Evolutionary conservation across 1,140 invertebrate species (phyloP).

Genomic region (Orussus abietinus): DNA sequence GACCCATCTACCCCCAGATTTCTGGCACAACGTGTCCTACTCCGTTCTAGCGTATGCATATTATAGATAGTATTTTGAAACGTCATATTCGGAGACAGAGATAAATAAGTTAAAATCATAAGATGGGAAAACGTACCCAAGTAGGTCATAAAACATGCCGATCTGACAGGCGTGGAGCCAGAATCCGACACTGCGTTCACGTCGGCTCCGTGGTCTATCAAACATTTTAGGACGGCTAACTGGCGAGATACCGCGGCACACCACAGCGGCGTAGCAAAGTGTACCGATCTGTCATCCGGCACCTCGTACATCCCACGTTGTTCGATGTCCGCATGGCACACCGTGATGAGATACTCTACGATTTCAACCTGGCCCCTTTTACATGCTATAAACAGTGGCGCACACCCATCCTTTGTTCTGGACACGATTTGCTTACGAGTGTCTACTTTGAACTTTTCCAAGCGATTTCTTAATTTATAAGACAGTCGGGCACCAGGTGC

Average conservation of each 20-base stretch:
- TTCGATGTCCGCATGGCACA: constrained; percentile 80
- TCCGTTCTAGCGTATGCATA: not conserved
- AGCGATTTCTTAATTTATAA: constrained; percentile 58
- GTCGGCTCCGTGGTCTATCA: constrained; percentile 77
- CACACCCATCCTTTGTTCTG: constrained; percentile 69
- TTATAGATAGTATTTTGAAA: no score
- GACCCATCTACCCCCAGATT: no score
- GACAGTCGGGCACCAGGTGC: constrained; percentile 67
- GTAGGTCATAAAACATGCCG: constrained; percentile 92
- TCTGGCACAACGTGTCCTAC: constrained; percentile 1
- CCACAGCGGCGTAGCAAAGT: constrained; percentile 88
- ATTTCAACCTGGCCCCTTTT: constrained; percentile 82
- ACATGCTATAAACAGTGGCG: constrained; percentile 83
- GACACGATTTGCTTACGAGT: constrained; percentile 63
- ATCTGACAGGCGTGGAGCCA: constrained; percentile 84
- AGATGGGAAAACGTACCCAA: constrained; percentile 59
- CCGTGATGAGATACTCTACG: constrained; percentile 81
- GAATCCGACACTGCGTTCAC: constrained; percentile 82
- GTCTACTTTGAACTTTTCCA: constrained; percentile 60
- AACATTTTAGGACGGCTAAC: constrained; percentile 70
- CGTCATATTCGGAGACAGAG: no score
- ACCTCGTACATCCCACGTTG: constrained; percentile 76
- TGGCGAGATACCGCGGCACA: constrained; percentile 87
- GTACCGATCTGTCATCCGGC: constrained; percentile 67
- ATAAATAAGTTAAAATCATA: no score